phyloP scores from a whole-genome alignment of 2,113 vertebrate genomes.

The Microtus oregoni region DNA sequence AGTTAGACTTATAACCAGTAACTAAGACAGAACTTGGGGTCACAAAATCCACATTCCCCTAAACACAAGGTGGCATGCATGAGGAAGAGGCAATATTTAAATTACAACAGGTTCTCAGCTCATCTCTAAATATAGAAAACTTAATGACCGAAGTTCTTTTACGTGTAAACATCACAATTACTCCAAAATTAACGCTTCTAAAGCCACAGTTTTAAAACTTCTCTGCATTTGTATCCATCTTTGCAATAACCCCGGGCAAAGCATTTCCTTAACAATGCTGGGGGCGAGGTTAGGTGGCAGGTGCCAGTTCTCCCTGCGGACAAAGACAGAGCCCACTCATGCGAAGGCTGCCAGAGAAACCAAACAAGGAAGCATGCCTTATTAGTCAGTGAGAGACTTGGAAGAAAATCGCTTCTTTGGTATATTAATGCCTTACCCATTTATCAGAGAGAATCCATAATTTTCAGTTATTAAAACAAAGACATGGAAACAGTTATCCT shows the following conservation, averaged over 20 bases:
- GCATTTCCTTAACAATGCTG: neutral
- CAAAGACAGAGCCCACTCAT: neutral
- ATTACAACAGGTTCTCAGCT: neutral
- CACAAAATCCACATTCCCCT: slow-evolving; percentile 40
- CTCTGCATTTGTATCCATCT: neutral
- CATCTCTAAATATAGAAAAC: slow-evolving; percentile 26
- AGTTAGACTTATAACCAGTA: neutral
- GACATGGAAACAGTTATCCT: neutral
- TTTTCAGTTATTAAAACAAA: slow-evolving; percentile 46
- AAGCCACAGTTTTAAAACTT: neutral
- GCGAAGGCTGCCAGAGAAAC: neutral
- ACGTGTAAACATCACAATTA: slow-evolving; percentile 29
- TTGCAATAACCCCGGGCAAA: neutral
- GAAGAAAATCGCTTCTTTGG: neutral
- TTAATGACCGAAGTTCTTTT: slow-evolving; percentile 19
- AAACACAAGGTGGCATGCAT: neutral
- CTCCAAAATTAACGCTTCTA: neutral
- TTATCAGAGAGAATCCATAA: neutral
- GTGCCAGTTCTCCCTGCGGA: neutral
- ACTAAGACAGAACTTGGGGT: neutral
- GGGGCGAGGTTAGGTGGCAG: neutral
- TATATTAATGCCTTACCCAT: neutral
- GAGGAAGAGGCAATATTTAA: neutral
- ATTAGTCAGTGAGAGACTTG: neutral
- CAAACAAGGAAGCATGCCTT: neutral